Base-by-base conservation (phyloP, 2,888 invertebrate genomes). In the Parnassius glacialis region DNA sequence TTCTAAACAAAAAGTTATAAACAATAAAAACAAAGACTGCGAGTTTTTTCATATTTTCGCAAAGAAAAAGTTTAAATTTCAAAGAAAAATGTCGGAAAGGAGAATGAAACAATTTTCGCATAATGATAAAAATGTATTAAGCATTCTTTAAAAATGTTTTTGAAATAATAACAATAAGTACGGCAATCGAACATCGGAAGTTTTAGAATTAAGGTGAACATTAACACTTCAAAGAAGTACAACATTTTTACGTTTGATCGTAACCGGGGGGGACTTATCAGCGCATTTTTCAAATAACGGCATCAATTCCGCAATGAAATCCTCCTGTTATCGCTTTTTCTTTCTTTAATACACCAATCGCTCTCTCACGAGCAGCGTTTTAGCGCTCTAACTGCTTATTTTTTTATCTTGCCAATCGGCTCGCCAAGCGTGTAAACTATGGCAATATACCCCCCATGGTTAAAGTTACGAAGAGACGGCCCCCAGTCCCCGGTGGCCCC, bases 251-350 rank as follows among this genome's bases (percentile, higher is more conserved):
- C 52, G 50, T 81, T 82, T 81, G 82, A 83, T 85, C 76, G 76
- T 73, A 75, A 74, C 79, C 76, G 78, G 80, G 76, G 80, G 77
- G 81, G 83, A 82, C 83, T 85, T 86, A 86, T 85, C 85, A 77
- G 81, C 74, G 76, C 76, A 79, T 83, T 86, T 84, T 86, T 83
- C 83, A 78, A 86, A 85, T 85, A 84, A 56, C 52, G 52, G 63
- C 59, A 56, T 63, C 59, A 56, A 84, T 84, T 85, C 74, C 78
- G 73, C 69, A 75, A 79, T 81, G 78, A 73, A 75, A 75, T 80
- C 76, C 78, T 80, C 79, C 83, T 81, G 75, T 74, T 79, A 74
- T 80, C 78, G 79, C 56, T 52, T 59, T 59, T 59, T 64, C 56
- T 83, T 85, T 83, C 83, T 81, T 83, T 65, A 70, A 68, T 74